Evolutionary conservation across 2,113 vertebrate genomes (phyloP), one percentile per base, ranked within the genome.

Genomic region (Pomatostomus ruficeps): DNA sequence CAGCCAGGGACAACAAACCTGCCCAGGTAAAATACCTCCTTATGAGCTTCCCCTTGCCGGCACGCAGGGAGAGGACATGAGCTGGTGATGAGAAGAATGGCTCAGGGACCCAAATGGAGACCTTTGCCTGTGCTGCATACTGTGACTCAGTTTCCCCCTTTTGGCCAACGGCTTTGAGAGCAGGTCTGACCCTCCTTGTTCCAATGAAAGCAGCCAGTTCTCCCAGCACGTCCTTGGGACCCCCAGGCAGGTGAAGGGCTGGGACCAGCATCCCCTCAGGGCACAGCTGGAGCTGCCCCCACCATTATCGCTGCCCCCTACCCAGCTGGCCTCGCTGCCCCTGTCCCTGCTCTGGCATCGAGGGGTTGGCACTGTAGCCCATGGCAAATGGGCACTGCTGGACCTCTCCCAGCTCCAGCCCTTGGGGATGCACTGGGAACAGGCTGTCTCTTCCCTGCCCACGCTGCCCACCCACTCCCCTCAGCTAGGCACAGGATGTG

Each of bases 1-100:
- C 57, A 24, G 16, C 17, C 0, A 0, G 59, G 38, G 54, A 52
- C 2, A 10, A 11, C 40, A 82, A 87, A 90, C 29, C 14, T 33
- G 23, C 35, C 65, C 1, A 5, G 23, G 20, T n/a, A 25, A 49
- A 61, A 43, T 8, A 31, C 19, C 26, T 40, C 1, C 25, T 20
- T 4, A 21, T 0, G 7, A 65, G 31, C 20, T 57, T 74, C 23
- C 14, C 28, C 18, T 46, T 46, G 31, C 35, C 18, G 13, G 26
- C 25, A 24, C 0, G 1, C 0, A 0, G n/a, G 25, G 45, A 45
- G 17, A 33, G n/a, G 73, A 35, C 3, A 1, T 11, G 59, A 84
- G 52, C 9, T 0, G 2, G 24, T 10, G 4, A 21, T 2, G 14
- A 72, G 25, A 33, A 71, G 1, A 7, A 14, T 0, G 33, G 33